These are phyloP conservation scores for Ecliptopera silaceata DNA, from an alignment of 2,888 invertebrate genomes.

Conservation along the genomic window DNA sequence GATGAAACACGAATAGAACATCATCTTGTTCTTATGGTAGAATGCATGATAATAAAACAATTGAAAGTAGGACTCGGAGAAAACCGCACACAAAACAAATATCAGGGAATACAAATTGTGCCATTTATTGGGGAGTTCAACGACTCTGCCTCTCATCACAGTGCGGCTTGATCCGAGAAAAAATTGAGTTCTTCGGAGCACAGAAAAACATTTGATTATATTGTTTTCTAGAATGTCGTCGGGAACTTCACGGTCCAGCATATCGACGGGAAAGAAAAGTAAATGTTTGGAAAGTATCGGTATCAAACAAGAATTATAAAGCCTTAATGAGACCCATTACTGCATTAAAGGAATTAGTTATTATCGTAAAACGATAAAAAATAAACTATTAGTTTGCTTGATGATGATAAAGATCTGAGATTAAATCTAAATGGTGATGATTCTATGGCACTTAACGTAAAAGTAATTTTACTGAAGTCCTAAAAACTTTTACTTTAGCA, in stretches of 20 bases:
- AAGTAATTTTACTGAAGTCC: too few species aligned
- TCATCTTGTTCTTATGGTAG: constrained; percentile 24
- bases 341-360: too few species aligned
- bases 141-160: constrained; percentile 37
- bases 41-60: constrained; percentile 33
- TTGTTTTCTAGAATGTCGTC: constrained; percentile 31
- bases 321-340: too few species aligned
- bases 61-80: constrained; percentile 33
- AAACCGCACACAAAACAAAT: constrained; percentile 35
- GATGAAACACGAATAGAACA: constrained; percentile 25
- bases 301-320: too few species aligned
- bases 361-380: not conserved
- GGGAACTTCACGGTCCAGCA: constrained; percentile 1
- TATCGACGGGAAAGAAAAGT: not conserved
- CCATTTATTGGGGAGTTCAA: constrained; percentile 27
- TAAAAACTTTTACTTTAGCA: too few species aligned
- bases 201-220: constrained; percentile 44
- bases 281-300: too few species aligned
- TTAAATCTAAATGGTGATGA: constrained; percentile 1
- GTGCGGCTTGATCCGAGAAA: constrained; percentile 41
- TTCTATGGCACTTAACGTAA: not conserved
- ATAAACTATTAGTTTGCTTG: not conserved
- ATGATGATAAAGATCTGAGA: constrained; percentile 3
- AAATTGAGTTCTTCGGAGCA: constrained; percentile 36
- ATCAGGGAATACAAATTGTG: constrained; percentile 42